A percentile compares a stretch with the other conserved stretches of the same genome.
phyloP scores from a whole-genome alignment of 2,888 invertebrate species.

The Pandemis heparana region DNA sequence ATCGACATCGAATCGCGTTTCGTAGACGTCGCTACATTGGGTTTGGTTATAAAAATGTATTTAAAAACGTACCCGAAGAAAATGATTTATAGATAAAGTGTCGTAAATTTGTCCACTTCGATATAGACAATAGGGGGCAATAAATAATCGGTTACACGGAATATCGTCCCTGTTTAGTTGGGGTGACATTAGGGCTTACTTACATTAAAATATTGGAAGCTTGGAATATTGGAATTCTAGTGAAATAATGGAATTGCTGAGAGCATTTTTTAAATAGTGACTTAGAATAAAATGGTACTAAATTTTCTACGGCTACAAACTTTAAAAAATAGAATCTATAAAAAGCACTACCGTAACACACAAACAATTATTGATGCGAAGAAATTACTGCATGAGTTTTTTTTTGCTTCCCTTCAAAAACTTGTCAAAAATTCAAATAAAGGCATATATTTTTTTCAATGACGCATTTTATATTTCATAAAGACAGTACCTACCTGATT shows the following conservation, averaged over 20 bases:
- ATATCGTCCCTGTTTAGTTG: conserved; percentile 41
- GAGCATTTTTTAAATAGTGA: not conserved
- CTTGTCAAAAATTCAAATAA: not conserved
- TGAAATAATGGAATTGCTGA: not conserved
- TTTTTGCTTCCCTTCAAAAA: too few relatives aligned
- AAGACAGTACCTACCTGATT: not conserved
- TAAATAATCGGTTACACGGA: conserved; percentile 65
- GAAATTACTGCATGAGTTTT: too few relatives aligned
- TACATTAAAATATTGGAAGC: conserved; percentile 34
- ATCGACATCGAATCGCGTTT: conserved; percentile 20
- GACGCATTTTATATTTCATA: not conserved
- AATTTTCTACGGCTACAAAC: too few relatives aligned
- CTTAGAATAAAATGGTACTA: not conserved
- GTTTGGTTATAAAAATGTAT: conserved; percentile 84
- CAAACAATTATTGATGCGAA: too few relatives aligned
- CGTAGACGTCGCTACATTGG: conserved; percentile 60
- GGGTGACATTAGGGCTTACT: conserved; percentile 42
- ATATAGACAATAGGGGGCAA: conserved; percentile 72
- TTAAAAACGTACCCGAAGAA: conserved; percentile 79
- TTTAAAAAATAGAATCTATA: too few relatives aligned
- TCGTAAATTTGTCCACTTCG: conserved; percentile 84
- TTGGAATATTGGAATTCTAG: conserved; percentile 2
- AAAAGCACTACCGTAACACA: too few relatives aligned
- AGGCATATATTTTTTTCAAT: too few relatives aligned
- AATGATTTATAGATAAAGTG: conserved; percentile 80